Percentiles rank a stretch among this genome's conserved stretches.
Evolutionary conservation across 1,140 invertebrate species (phyloP).

Genomic region (Drosophila watanabei): DNA sequence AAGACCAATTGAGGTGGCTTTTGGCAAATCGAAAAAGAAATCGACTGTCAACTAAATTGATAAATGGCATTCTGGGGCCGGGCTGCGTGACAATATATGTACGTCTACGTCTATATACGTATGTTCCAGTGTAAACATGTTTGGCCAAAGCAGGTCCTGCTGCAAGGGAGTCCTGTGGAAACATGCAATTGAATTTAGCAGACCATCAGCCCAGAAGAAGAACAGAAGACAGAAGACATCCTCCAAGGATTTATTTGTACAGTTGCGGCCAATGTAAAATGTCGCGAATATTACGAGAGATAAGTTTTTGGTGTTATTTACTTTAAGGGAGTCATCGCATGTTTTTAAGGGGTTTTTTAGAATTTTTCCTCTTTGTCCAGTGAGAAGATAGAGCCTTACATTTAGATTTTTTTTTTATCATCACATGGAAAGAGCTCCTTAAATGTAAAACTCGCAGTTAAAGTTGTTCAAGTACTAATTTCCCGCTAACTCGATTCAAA

Average conservation of each 20-base stretch:
- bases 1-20: slow-evolving; percentile 74
- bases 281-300: too few relatives aligned
- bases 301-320: too few relatives aligned
- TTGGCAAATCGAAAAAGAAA: slow-evolving; percentile 80
- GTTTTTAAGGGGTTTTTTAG: too few relatives aligned
- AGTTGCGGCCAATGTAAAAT: neutral
- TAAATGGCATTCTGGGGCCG: slow-evolving; percentile 75
- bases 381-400: too few relatives aligned
- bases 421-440: too few relatives aligned
- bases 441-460: too few relatives aligned
- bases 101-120: slow-evolving; percentile 4
- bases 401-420: too few relatives aligned
- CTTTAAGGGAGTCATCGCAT: too few relatives aligned
- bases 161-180: slow-evolving; percentile 41
- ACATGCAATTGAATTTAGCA: slow-evolving; percentile 65
- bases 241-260: slow-evolving; percentile 35
- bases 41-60: slow-evolving; percentile 85
- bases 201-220: slow-evolving; percentile 35
- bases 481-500: too few relatives aligned
- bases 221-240: slow-evolving; percentile 36
- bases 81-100: slow-evolving; percentile 66
- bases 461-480: too few relatives aligned
- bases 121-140: slow-evolving; percentile 30
- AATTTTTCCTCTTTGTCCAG: too few relatives aligned
- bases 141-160: slow-evolving; percentile 12